Percentiles rank a stretch among this genome's conserved stretches.
These are phyloP conservation scores for Anastrepha obliqua DNA, from an alignment of 1,140 invertebrate genomes.

Conservation along the genomic window DNA sequence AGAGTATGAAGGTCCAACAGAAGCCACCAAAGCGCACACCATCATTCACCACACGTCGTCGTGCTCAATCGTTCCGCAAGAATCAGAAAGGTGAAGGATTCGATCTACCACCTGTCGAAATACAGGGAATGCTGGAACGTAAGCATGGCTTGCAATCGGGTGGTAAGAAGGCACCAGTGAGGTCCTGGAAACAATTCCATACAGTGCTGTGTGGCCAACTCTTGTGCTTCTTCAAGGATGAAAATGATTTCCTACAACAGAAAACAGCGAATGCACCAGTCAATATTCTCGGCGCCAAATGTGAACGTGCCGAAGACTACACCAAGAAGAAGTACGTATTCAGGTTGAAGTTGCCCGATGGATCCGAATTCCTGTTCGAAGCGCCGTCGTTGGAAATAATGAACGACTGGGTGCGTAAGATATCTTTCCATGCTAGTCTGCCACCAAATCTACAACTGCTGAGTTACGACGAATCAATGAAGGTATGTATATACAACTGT, in stretches of 20 bases:
- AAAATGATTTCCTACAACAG: constrained; percentile 89
- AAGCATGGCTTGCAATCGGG: constrained; percentile 96
- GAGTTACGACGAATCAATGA: constrained; percentile 82
- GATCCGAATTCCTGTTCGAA: constrained; percentile 94
- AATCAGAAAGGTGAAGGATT: constrained; percentile 82
- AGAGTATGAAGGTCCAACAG: constrained; percentile 89
- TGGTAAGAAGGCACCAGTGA: constrained; percentile 93
- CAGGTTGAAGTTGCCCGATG: constrained; percentile 89
- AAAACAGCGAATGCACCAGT: constrained; percentile 94
- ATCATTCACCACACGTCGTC: constrained; percentile 93
- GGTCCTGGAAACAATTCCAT: constrained; percentile 97
- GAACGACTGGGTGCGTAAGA: constrained; percentile 95
- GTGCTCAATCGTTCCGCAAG: constrained; percentile 92
- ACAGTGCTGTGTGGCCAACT: constrained; percentile 97
- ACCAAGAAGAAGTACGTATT: constrained; percentile 97
- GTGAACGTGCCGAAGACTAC: constrained; percentile 92
- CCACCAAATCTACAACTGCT: constrained; percentile 91
- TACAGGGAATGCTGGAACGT: constrained; percentile 91
- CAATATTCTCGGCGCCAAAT: constrained; percentile 87
- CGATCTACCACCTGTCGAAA: constrained; percentile 91
- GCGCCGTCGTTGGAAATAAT: constrained; percentile 84
- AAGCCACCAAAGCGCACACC: constrained; percentile 90
- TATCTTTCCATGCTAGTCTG: constrained; percentile 93
- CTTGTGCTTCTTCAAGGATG: constrained; percentile 98
- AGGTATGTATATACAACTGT: constrained; percentile 60